phyloP scores from a whole-genome alignment of 30 jellyfish, hydroid and myxozoan genomes.

The Pelagia noctiluca region DNA sequence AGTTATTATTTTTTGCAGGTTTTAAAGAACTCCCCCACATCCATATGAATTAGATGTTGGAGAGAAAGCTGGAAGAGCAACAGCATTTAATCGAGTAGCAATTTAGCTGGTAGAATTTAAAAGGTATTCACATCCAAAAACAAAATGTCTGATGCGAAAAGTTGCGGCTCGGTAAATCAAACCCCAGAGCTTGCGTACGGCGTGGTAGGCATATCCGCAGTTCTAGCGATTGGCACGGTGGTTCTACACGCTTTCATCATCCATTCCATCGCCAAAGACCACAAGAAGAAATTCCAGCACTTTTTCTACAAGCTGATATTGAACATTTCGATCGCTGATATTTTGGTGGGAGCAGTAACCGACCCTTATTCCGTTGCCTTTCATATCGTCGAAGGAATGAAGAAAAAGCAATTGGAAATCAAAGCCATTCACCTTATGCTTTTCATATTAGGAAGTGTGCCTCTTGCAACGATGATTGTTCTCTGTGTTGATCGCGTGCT shows the following conservation, averaged over 20 bases:
- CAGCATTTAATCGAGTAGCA: too few relatives aligned
- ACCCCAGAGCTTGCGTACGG: slow-evolving; percentile 11
- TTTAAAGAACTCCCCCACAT: too few relatives aligned
- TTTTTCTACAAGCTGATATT: slow-evolving; percentile 38
- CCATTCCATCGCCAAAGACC: slow-evolving; percentile 25
- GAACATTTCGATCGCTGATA: slow-evolving; percentile 38
- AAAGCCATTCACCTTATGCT: slow-evolving; percentile 23
- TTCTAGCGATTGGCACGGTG: slow-evolving; percentile 7
- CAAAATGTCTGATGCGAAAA: slow-evolving; percentile 41
- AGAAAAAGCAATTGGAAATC: slow-evolving; percentile 14
- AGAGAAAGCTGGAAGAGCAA: not conserved
- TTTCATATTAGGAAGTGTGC: slow-evolving; percentile 34
- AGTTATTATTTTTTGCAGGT: too few relatives aligned
- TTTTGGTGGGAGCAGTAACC: slow-evolving; percentile 22
- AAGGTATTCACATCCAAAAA: not conserved
- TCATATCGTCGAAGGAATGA: slow-evolving; percentile 32
- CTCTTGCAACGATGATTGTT: slow-evolving; percentile 30
- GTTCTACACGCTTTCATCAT: slow-evolving; percentile 10
- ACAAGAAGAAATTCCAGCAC: slow-evolving; percentile 13
- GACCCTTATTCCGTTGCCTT: slow-evolving; percentile 30
- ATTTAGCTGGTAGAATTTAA: too few relatives aligned
- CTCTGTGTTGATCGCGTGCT: slow-evolving; percentile 45
- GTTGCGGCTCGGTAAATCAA: slow-evolving; percentile 29
- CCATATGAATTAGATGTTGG: not conserved
- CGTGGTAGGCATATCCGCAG: not conserved